Evolutionary conservation across 2,888 invertebrate species (phyloP).

Genomic region (Galerucella pusilla): DNA sequence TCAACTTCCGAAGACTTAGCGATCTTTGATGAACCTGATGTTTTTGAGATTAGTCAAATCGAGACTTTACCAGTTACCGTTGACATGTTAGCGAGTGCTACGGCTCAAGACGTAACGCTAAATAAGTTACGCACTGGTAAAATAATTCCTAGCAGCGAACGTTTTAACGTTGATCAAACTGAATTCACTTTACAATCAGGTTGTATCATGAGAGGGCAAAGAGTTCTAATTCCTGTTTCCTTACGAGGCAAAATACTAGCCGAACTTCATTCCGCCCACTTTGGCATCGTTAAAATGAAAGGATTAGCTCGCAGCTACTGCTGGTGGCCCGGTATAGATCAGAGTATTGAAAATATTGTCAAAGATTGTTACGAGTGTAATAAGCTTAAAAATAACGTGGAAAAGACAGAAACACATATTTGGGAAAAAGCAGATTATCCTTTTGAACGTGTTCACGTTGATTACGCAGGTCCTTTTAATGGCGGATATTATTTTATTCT

Average conservation of each 20-base stretch:
- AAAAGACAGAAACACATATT: no score
- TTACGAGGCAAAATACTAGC: conserved; percentile 7
- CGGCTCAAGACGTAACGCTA: not conserved
- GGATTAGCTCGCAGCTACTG: conserved; percentile 15
- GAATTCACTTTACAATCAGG: conserved; percentile 33
- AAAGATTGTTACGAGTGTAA: no score
- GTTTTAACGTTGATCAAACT: no score
- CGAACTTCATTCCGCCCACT: conserved; percentile 35
- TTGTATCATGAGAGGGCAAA: conserved; percentile 23
- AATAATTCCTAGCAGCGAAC: not conserved
- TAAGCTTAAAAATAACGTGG: no score
- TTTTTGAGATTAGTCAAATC: conserved; percentile 28
- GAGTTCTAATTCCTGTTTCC: conserved; percentile 25
- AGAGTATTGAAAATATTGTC: conserved; percentile 38
- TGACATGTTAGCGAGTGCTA: no score
- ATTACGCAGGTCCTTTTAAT: no score
- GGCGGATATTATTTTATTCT: no score
- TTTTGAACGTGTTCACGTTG: no score
- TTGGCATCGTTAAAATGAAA: conserved; percentile 27
- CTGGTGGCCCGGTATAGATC: conserved; percentile 12
- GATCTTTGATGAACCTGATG: conserved; percentile 5
- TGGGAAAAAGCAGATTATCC: no score
- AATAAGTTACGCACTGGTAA: not conserved
- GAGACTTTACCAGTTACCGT: conserved; percentile 16
- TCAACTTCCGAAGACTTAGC: not conserved